A percentile compares a stretch with the other conserved stretches of the same genome.
Conservation (phyloP, 2,797 vertebrate genomes). For the Halcyon badia region DNA sequence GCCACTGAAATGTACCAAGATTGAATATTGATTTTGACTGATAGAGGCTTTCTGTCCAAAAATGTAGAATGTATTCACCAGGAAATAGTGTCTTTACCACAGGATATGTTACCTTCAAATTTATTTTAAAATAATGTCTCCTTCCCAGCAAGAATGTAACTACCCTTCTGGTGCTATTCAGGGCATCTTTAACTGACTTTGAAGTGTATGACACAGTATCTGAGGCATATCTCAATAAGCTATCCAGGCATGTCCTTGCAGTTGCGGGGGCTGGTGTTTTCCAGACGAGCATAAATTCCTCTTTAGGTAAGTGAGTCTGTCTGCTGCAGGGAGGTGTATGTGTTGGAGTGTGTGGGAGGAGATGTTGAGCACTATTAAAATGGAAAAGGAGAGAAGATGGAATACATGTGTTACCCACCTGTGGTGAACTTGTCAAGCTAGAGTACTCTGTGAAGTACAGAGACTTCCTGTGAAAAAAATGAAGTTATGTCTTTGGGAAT, state of each 20-base stretch:
- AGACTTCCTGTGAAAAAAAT: background rate
- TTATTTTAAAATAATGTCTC: background rate
- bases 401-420: background rate
- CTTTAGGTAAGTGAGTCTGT: conserved; percentile 10
- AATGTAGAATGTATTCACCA: background rate
- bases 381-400: background rate
- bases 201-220: background rate
- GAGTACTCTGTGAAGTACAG: background rate
- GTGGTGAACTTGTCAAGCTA: background rate
- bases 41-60: background rate
- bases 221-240: background rate
- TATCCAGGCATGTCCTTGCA: background rate
- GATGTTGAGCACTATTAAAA: background rate
- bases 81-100: background rate
- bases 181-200: background rate
- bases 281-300: conserved; percentile 18
- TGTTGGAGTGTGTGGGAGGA: background rate
- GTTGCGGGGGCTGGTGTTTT: conserved; percentile 12
- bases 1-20: background rate
- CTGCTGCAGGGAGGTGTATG: background rate
- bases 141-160: background rate
- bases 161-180: background rate
- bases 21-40: background rate
- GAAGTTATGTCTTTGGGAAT: background rate
- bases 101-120: background rate